A percentile compares a stretch with the other conserved stretches of the same genome.
Conservation (phyloP, 2,888 invertebrate genomes). For the Chrysolina haemoptera region DNA sequence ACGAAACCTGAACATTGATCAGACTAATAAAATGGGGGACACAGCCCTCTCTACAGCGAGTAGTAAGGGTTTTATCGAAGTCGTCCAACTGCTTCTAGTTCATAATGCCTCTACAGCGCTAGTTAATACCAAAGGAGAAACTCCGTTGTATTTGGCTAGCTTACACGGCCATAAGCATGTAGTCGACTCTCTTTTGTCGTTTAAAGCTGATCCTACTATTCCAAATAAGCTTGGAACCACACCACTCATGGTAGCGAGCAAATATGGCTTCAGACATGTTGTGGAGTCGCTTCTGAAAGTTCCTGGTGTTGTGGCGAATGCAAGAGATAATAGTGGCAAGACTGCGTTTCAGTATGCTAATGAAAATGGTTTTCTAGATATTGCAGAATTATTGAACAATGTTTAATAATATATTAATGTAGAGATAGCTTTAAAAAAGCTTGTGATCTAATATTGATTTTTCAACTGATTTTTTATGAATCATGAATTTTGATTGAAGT, state of each 20-base stretch:
- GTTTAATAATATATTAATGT: too few relatives aligned
- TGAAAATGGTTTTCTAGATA: slow-evolving; percentile 6
- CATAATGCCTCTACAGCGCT: slow-evolving; percentile 20
- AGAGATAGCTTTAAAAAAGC: too few relatives aligned
- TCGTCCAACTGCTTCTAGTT: slow-evolving; percentile 23
- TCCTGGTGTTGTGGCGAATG: not conserved
- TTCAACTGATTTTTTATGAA: too few relatives aligned
- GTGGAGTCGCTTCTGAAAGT: not conserved
- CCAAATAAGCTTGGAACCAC: not conserved
- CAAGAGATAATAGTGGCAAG: slow-evolving; percentile 13
- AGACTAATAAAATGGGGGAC: slow-evolving; percentile 9
- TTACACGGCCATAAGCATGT: slow-evolving; percentile 20
- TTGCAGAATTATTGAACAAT: not conserved
- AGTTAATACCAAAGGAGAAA: slow-evolving; percentile 25
- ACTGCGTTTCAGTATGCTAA: slow-evolving; percentile 9
- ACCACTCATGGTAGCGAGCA: slow-evolving; percentile 13
- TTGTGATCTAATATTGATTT: too few relatives aligned
- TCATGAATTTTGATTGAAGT: too few relatives aligned
- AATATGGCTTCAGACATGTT: slow-evolving; percentile 9
- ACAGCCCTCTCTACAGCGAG: slow-evolving; percentile 9
- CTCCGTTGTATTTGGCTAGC: slow-evolving; percentile 18
- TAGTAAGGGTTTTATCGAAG: slow-evolving; percentile 18
- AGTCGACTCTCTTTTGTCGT: slow-evolving; percentile 11
- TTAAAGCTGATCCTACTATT: slow-evolving; percentile 6
- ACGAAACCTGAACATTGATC: not conserved